phyloP scores from a whole-genome alignment of 2,113 vertebrate genomes.

The Azemiops feae region DNA sequence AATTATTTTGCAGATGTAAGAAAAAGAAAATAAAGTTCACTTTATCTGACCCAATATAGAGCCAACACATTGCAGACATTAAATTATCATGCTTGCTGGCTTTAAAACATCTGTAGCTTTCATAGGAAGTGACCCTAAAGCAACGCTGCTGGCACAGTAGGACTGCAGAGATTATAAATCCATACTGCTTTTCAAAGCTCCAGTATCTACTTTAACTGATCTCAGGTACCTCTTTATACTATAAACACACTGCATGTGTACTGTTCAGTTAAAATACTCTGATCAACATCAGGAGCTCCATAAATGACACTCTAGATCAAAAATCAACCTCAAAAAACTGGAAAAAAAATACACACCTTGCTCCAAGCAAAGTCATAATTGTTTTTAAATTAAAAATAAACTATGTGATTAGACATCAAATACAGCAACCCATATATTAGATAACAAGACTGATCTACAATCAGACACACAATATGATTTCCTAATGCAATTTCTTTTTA shows the following conservation, averaged over 20 bases:
- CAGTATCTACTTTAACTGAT: slow-evolving; percentile 53
- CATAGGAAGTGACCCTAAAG: slow-evolving; percentile 82
- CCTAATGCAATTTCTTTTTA: slow-evolving; percentile 55
- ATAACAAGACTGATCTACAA: slow-evolving; percentile 47
- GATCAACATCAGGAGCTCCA: slow-evolving; percentile 58
- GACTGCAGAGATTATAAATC: slow-evolving; percentile 63
- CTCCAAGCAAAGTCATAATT: slow-evolving; percentile 53
- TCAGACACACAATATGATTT: slow-evolving; percentile 32
- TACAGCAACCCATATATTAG: slow-evolving; percentile 25
- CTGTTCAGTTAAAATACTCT: slow-evolving; percentile 53
- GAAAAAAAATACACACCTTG: slow-evolving; percentile 60
- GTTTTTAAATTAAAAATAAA: slow-evolving; percentile 30
- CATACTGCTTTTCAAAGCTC: slow-evolving; percentile 57
- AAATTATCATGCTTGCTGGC: slow-evolving; percentile 86
- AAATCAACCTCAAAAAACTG: slow-evolving; percentile 78
- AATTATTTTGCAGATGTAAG: slow-evolving; percentile 65
- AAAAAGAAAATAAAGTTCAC: slow-evolving; percentile 93
- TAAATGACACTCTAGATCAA: slow-evolving; percentile 57
- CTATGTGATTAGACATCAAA: slow-evolving; percentile 13
- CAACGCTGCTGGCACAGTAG: slow-evolving; percentile 89
- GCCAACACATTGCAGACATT: slow-evolving; percentile 88
- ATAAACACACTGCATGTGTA: slow-evolving; percentile 43
- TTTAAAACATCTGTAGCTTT: slow-evolving; percentile 85
- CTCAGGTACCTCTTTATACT: slow-evolving; percentile 44
- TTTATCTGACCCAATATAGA: slow-evolving; percentile 89